Evolutionary conservation across 2,113 vertebrate species (phyloP), one percentile per base, ranked within the genome.

Genomic region (Aspidoscelis tigris): DNA sequence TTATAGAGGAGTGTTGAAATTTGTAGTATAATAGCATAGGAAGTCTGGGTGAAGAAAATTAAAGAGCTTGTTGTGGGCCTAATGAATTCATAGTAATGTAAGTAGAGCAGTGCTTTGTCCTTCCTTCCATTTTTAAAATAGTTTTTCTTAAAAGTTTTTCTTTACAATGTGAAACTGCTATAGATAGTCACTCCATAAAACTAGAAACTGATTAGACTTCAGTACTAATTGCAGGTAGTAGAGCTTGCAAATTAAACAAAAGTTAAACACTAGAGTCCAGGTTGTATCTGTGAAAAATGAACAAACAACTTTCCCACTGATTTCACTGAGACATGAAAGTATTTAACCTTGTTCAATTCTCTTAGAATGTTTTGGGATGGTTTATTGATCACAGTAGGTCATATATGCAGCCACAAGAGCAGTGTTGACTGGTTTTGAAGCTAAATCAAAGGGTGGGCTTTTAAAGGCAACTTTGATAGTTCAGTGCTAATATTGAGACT

Each of bases 301-400:
- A 71, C 3, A 9, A 61, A 53, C 39, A 66, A 70, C 61, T 78
- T 33, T 61, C 39, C 20, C 53, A 71, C 1, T n/a, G 47, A 58
- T 44, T n/a, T 71, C 14, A 61, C 33, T 33, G 33, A 33, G 7
- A 50, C 6, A 50, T 24, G 11, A 80, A 50, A 78, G 53, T 26
- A 6, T 8, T 84, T 44, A 84, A 41, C 5, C 71, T 78, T 69
- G 5, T 47, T 26, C n/a, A 47, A 12, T 74, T 33, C 61, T 41
- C 78, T 71, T n/a, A 44, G 39, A 61, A 64, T 43, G 22, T 10
- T 47, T 6, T 71, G 58, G 69, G n/a, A 71, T 39, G n/a, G 26
- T 64, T 33, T 39, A 74, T 66, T 69, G 61, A 75, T 73, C 20
- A 41, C 86, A 69, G 78, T 72, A 69, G 85, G 84, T 88, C 72